Percentiles rank a stretch among this genome's conserved stretches.
phyloP scores from a whole-genome alignment of 2,797 vertebrate species.

The Tauraco hartlaubi region DNA sequence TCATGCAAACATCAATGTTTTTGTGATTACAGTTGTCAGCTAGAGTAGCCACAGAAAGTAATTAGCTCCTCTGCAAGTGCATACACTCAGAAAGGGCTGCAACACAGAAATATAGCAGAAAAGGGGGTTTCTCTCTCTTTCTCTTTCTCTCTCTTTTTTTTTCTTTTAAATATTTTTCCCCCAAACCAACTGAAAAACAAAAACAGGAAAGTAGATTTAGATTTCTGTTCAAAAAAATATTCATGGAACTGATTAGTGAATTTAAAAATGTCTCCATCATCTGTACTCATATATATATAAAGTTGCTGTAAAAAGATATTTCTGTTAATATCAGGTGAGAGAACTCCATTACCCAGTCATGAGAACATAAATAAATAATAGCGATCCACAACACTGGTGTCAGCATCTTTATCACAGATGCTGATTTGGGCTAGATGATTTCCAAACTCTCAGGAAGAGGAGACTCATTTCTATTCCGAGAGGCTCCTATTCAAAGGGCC shows the following conservation, averaged over 20 bases:
- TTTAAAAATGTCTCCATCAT: not conserved
- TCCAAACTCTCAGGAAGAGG: not conserved
- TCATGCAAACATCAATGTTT: not conserved
- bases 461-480: not conserved
- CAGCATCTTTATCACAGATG: constrained; percentile 15
- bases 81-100: not conserved
- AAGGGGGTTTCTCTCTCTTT: not conserved
- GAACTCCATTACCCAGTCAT: not conserved
- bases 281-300: not conserved
- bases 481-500: not conserved
- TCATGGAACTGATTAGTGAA: not conserved
- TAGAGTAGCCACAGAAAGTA: not conserved
- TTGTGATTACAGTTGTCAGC: not conserved
- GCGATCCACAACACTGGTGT: not conserved
- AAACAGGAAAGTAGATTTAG: not conserved
- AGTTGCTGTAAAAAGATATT: not conserved
- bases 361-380: constrained; percentile 49
- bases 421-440: not conserved
- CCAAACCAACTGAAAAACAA: not conserved
- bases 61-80: not conserved
- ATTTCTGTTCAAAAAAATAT: not conserved
- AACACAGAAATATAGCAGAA: not conserved
- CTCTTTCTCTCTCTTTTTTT: rapidly evolving
- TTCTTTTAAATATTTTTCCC: not conserved
- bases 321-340: constrained; percentile 14